A percentile compares a stretch with the other conserved stretches of the same genome.
Evolutionary conservation across 2,888 invertebrate genomes (phyloP).

Genomic region (Tachystola acroxantha): DNA sequence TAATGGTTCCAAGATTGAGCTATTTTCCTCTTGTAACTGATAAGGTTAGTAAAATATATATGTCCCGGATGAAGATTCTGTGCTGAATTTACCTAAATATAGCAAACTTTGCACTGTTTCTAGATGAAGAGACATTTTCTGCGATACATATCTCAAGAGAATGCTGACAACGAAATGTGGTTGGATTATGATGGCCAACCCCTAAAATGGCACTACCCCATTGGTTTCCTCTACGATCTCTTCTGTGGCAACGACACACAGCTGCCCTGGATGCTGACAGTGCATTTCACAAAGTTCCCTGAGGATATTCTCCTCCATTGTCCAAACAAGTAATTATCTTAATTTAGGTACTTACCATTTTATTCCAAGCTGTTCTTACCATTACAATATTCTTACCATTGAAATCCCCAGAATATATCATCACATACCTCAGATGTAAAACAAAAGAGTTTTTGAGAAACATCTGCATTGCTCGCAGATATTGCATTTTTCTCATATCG

Average conservation of each 20-base stretch:
- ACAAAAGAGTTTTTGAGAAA: too few relatives aligned
- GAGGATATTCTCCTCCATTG: slow-evolving; percentile 93
- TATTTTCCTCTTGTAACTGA: slow-evolving; percentile 97
- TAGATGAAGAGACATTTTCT: slow-evolving; percentile 93
- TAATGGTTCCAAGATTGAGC: slow-evolving; percentile 95
- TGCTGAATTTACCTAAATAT: too few relatives aligned
- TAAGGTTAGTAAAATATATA: slow-evolving; percentile 79
- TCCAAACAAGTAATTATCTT: slow-evolving; percentile 82
- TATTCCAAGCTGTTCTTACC: too few relatives aligned
- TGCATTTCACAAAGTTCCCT: slow-evolving; percentile 97
- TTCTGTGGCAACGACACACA: slow-evolving; percentile 81
- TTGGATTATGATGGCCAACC: slow-evolving; percentile 94
- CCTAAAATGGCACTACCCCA: slow-evolving; percentile 92
- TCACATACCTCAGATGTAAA: too few relatives aligned
- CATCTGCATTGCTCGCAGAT: too few relatives aligned
- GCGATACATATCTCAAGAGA: slow-evolving; percentile 87
- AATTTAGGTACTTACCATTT: neutral
- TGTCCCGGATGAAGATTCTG: too few relatives aligned
- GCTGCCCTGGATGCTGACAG: slow-evolving; percentile 95
- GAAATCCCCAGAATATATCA: too few relatives aligned
- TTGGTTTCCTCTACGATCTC: slow-evolving; percentile 95
- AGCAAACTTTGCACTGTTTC: too few relatives aligned
- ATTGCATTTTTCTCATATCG: too few relatives aligned
- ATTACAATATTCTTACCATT: too few relatives aligned
- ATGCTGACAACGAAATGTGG: slow-evolving; percentile 95